Evolutionary conservation across 1,140 invertebrate genomes (phyloP), one percentile per base, ranked within the genome.

Genomic region (Harpegnathos saltator): DNA sequence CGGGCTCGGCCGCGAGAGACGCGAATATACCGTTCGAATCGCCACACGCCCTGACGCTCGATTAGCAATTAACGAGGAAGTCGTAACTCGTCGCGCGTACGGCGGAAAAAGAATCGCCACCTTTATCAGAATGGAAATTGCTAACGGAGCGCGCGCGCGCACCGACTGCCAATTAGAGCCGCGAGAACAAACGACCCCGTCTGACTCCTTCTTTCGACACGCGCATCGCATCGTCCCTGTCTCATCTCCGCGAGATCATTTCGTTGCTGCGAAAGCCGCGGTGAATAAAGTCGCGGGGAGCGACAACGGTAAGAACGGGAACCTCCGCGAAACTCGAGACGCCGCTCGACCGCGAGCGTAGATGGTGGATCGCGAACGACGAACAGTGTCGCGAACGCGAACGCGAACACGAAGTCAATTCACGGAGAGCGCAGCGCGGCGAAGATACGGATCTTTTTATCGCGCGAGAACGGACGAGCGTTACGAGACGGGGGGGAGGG

Each of bases 41-140:
- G 75, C 74, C 71, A 77, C 82, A 62, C 84, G 58, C 73, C 63
- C 24, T 56, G 66, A 87, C 82, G 89, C 80, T 91, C 91, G 92
- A 92, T 92, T 92, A 90, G 91, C 91, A 92, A 93, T 93, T 92
- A 93, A 92, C 92, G 89, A 92, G 92, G 91, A 92, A 92, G 92
- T 91, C 92, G 91, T 93, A 92, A 93, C 92, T 92, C 91, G 88
- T 90, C 87, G 83, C 75, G 84, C 84, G 26, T 82, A 7, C 22
- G 5, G 24, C 62, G 65, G 58, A 75, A 75, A 90, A 90, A 92
- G 90, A 91, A 89, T 87, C 85, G 83, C 89, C 84, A 82, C 85
- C 90, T 92, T 93, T 93, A 94, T 94, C 91, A 91, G 87, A 93
- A 93, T 93, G 90, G 90, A 93, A 91, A 92, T 92, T 91, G 92